phyloP scores from a whole-genome alignment of 2,888 invertebrate species.

The Mactromeris polynyma region DNA sequence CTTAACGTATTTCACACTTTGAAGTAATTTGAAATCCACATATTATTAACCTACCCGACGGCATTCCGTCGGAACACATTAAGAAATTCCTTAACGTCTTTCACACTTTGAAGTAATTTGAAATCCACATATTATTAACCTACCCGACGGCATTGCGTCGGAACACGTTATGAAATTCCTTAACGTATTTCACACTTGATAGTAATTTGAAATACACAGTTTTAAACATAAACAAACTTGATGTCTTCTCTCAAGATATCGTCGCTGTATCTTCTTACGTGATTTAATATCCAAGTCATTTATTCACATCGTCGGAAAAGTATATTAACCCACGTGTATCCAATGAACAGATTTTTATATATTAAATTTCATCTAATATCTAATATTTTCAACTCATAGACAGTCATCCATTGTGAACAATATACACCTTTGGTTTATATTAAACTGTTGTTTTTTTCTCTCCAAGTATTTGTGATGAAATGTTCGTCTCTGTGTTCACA shows the following conservation, averaged over 20 bases:
- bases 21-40: neutral
- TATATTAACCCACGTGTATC: neutral
- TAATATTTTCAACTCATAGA: neutral
- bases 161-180: neutral
- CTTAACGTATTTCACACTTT: neutral
- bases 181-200: neutral
- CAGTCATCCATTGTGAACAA: neutral
- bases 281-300: too few species aligned
- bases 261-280: too few species aligned
- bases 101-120: neutral
- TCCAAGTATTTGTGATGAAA: neutral
- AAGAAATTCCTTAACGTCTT: neutral
- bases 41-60: neutral
- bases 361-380: neutral
- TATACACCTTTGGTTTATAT: neutral
- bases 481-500: neutral
- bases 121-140: neutral
- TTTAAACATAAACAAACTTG: neutral
- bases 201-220: neutral
- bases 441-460: neutral
- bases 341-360: neutral
- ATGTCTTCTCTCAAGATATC: neutral
- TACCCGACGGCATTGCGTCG: neutral
- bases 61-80: conserved; percentile 9
- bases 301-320: neutral